Base-by-base conservation (phyloP, 2,888 invertebrate species). In the Leptopilina drosophilae region DNA sequence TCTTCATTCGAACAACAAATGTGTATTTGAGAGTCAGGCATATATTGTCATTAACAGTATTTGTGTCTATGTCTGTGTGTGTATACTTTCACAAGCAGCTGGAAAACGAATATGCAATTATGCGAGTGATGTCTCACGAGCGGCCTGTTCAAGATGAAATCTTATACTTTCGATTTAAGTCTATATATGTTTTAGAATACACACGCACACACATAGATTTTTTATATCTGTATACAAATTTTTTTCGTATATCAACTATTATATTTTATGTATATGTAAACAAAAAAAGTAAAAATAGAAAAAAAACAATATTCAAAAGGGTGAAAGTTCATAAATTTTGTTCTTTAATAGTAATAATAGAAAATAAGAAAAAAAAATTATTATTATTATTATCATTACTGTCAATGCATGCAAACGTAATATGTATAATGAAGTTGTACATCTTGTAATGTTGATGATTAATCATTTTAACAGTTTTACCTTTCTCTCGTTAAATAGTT, bases 71-170 rank as follows among this genome's bases (percentile, higher is more conserved):
- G 11, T 33, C 0, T 5, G 33, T 33, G 33, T 69, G 20, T 69
- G 56, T 20, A n/a, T 53, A 73, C 87, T 87, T 87, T 86, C 87
- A 84, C 87, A 84, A 84, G 84, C 86, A 86, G 84, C 86, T 86
- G 86, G 86, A 82, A 82, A 84, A 86, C 85, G 84, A 79, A 83
- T 78, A 77, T 77, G 77, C 84, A 77, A 79, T 83, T 84, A 81
- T 76, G 79, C 65, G 73, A 73, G 33, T 67, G 81, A 20, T 65
- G 56, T 81, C 73, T 79, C 67, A 64, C 20, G n/a, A 42, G 73
- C 33, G 67, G 79, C 66, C 62, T 49, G 78, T 64, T n/a, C 40
- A 77, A 83, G 85, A 86, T 85, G 85, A 85, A 87, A 86, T 84
- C 81, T 82, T 15, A 78, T 81, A 86, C 86, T 87, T 87, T 86